These are phyloP conservation scores for Drosophila phalerata DNA, from an alignment of 2,888 invertebrate genomes.

Conservation along the genomic window DNA sequence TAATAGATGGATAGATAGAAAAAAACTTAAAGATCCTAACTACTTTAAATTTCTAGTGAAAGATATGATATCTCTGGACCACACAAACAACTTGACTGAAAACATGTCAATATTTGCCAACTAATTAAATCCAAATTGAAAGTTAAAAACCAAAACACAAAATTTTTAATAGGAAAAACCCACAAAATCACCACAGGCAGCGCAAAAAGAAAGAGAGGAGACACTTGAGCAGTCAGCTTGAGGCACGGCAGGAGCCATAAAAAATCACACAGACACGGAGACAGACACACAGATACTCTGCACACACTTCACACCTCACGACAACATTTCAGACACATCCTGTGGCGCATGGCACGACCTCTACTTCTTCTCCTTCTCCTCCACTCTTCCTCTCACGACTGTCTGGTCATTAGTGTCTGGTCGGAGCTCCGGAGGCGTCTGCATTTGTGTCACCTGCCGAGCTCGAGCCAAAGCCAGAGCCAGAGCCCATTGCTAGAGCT, in stretches of 20 bases:
- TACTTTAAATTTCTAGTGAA: slow-evolving; percentile 34
- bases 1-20: slow-evolving; percentile 10
- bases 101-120: slow-evolving; percentile 57
- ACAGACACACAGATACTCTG: slow-evolving; percentile 14
- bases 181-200: slow-evolving; percentile 71
- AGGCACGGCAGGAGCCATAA: slow-evolving; percentile 67
- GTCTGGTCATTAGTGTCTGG: slow-evolving; percentile 72
- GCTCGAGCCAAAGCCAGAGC: slow-evolving; percentile 19
- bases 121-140: slow-evolving; percentile 74
- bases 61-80: slow-evolving; percentile 28
- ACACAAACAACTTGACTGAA: slow-evolving; percentile 52
- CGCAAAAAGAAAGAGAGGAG: slow-evolving; percentile 8
- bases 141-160: slow-evolving; percentile 45
- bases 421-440: slow-evolving; percentile 57
- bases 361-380: slow-evolving; percentile 21
- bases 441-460: slow-evolving; percentile 72
- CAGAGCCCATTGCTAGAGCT: slow-evolving; percentile 24
- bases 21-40: neutral
- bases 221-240: slow-evolving; percentile 31
- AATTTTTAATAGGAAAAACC: slow-evolving; percentile 73
- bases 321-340: slow-evolving; percentile 74
- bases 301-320: slow-evolving; percentile 70
- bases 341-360: slow-evolving; percentile 79
- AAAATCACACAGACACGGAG: slow-evolving; percentile 38
- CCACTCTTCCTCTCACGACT: slow-evolving; percentile 10